Evolutionary conservation across 1,140 invertebrate species (phyloP), one percentile per base, ranked within the genome.

Genomic region (Cotesia glomerata): DNA sequence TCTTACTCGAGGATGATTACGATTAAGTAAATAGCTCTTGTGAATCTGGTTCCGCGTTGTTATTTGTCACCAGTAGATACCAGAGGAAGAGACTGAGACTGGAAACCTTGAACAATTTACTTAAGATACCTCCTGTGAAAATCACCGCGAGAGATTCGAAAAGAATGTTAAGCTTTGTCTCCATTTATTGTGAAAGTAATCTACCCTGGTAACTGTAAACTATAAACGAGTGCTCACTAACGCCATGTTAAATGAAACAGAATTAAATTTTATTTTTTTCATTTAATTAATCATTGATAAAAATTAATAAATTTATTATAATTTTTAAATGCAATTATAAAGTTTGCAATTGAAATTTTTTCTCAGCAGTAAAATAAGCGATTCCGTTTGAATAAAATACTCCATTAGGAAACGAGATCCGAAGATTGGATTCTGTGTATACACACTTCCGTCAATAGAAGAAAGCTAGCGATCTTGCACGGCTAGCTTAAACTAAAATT

Each of bases 11-110:
- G 14, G 61, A 49, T 71, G 69, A 71, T 71, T 71, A 71, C 61
- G 69, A 71, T 71, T 64, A 71, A 51, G 69, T 71, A 71, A 64
- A 71, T 71, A 71, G 61, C 34, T 26, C 26, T 26, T 35, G 45
- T 14, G 58, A 49, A 52, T 64, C 62, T 35, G 64, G 16, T 65
- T 63, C 26, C 62, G 18, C 62, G 26, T 34, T 64, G 62, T 71
- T 52, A 71, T 71, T 65, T 51, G 49, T 71, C 62, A 64, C 62
- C 62, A 11, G 32, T 13, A 71, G 34, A 32, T 64, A 13, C 16
- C 62, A 9, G 5, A 56, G 56, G 49, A 3, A 54, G 39, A 45
- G 13, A 54, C 18, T 63, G 39, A 45, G 13, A 54, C 18, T 63
- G 54, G 54, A 59, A 35, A 35, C 56, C 52, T 54, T 36, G 54